Evolutionary conservation across 1,140 invertebrate species (phyloP).

Genomic region (Palaemon carinicauda): DNA sequence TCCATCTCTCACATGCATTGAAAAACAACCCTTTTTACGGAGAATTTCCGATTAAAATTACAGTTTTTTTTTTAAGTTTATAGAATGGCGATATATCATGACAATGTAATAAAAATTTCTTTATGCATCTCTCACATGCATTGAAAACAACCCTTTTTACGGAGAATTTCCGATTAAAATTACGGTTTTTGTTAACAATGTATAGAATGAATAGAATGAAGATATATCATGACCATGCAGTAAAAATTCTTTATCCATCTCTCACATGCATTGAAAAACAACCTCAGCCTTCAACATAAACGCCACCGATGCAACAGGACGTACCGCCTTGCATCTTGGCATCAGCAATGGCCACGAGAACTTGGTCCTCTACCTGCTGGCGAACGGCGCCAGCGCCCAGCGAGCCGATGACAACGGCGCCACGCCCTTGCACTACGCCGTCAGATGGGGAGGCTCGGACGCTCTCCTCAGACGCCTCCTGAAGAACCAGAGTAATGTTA

Average conservation of each 20-base stretch:
- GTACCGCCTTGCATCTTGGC: constrained; percentile 39
- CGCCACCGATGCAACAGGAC: constrained; percentile 13
- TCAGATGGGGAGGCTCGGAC: constrained; percentile 59
- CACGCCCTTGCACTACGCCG: constrained; percentile 57
- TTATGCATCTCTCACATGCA: too few relatives aligned
- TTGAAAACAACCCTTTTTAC: too few relatives aligned
- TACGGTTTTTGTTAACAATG: too few relatives aligned
- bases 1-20: too few relatives aligned
- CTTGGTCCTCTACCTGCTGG: constrained; percentile 33
- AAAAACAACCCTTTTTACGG: too few relatives aligned
- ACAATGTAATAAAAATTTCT: too few relatives aligned
- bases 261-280: not conserved
- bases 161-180: too few relatives aligned
- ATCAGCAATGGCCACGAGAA: constrained; percentile 45
- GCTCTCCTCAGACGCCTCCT: constrained; percentile 52
- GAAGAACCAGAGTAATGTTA: constrained; percentile 25
- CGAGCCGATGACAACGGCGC: constrained; percentile 49
- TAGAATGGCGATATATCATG: too few relatives aligned
- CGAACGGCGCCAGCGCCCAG: constrained; percentile 10
- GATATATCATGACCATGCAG: not conserved
- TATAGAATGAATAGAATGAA: not conserved
- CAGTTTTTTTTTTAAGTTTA: too few relatives aligned
- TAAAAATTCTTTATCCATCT: not conserved
- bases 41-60: too few relatives aligned
- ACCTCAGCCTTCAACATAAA: constrained; percentile 42